Evolutionary conservation across 2,888 invertebrate species (phyloP), one percentile per base, ranked within the genome.

Genomic region (Hesperia comma): DNA sequence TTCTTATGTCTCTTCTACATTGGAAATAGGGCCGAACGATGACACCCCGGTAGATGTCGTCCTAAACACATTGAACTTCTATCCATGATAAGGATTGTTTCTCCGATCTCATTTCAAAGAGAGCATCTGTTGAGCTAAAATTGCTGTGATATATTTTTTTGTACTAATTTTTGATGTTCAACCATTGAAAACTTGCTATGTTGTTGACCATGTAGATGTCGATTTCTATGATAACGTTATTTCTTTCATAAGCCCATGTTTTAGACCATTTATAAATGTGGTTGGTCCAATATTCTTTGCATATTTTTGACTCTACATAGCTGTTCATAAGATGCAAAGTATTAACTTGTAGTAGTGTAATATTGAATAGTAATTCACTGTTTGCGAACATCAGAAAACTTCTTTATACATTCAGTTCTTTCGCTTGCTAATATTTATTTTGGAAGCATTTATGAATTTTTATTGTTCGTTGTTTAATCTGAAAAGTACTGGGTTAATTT

Each of bases 71-170:
- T 70, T 71, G 67, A n/a, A 67, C 69, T 74, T 73, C 70, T 70
- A 72, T 72, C 74, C 73, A 60, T 75, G 53, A 69, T 61, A 67
- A 77, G 77, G 77, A 79, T 77, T 77, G 68, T 79, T 79, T 83
- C 74, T 78, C 77, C 72, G 78, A 80, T 80, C 79, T 81, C 80
- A 75, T 70, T 26, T 58, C 57, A 70, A 73, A 71, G 64, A 61
- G 66, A 55, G 61, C 72, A 82, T 81, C 81, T 78, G 84, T 85
- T 87, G 88, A 84, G 88, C 87, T 89, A 84, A 85, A 90, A 89
- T 89, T 90, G 87, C 91, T 92, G 91, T 92, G 92, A 92, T 92
- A 92, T 90, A 88, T 90, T 88, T 90, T 90, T 88, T 90, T 90
- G 81, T 88, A 86, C 83, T 86, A 82, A 83, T 86, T 87, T 79